Evolutionary conservation across 1,140 invertebrate species (phyloP), one percentile per base, ranked within the genome.

Genomic region (Drosophila paulistorum): DNA sequence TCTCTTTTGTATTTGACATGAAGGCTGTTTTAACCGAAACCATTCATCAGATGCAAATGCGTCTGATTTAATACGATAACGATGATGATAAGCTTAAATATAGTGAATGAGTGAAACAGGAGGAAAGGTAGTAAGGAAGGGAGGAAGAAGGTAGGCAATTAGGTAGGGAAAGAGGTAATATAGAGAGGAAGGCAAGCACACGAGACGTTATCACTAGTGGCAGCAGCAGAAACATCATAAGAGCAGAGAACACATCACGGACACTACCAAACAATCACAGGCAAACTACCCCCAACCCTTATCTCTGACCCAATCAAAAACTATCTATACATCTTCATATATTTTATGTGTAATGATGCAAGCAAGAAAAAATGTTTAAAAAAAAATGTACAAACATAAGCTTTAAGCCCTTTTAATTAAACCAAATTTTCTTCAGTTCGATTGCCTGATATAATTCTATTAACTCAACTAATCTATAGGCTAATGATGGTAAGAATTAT

Each of bases 1-100:
- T 89, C 3, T 67, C 84, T 0, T 30, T 74, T 11, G 0, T 55
- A 20, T 68, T 77, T 3, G 17, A 55, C 0, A 1, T 77, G 7
- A 79, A 64, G 39, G 17, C 55, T 7, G 17, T 9, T 4, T 0
- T 83, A 0, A 3, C 23, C 13, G 41, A 42, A 20, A 14, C 2
- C 4, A 6, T 66, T 11, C 57, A 45, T 26, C 67, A 76, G 33
- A 4, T 82, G 61, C 75, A 68, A 20, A 13, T 55, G 11, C 75
- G 65, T 10, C 3, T 68, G 7, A 1, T 68, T 0, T 33, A 35
- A 7, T 23, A 23, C 45, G 1, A 17, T 13, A 7, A n/a, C 30
- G 1, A 11, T 20, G 4, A 45, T 48, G n/a, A 33, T 10, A 26
- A 30, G 26, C 26, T 30, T 13, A 33, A n/a, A 9, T 1, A n/a